phyloP scores from a whole-genome alignment of 2,113 vertebrate species.

The Pseudois nayaur region DNA sequence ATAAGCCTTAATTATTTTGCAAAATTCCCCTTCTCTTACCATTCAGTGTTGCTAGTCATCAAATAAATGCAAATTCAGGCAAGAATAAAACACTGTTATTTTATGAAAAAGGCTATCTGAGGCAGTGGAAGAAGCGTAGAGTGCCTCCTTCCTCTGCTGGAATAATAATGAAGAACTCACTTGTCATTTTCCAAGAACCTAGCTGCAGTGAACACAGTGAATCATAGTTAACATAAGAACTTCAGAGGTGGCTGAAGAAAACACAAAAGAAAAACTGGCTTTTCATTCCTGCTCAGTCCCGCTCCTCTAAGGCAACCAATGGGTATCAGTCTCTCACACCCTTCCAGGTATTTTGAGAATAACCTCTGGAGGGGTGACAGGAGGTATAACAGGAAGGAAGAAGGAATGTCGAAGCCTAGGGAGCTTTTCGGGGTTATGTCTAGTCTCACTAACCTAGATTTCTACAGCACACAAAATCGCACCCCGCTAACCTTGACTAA shows the following conservation, averaged over 20 bases:
- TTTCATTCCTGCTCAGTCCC: neutral
- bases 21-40: neutral
- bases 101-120: neutral
- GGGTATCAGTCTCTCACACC: neutral
- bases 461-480: neutral
- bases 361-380: neutral
- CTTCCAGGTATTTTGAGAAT: neutral
- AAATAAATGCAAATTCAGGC: constrained; percentile 14
- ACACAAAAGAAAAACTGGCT: neutral
- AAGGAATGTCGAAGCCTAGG: neutral
- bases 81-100: constrained; percentile 1
- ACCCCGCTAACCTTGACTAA: neutral
- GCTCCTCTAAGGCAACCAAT: neutral
- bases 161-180: neutral
- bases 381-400: neutral
- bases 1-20: neutral
- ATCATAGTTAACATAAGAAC: neutral
- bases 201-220: no score
- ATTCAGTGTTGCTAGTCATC: neutral
- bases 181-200: neutral
- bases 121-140: neutral
- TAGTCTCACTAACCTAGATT: neutral
- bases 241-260: neutral
- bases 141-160: neutral
- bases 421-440: neutral